These are phyloP conservation scores for Anthopleura xanthogrammica DNA, from an alignment of 92 coral and sea anemone genomes.

Conservation along the genomic window DNA sequence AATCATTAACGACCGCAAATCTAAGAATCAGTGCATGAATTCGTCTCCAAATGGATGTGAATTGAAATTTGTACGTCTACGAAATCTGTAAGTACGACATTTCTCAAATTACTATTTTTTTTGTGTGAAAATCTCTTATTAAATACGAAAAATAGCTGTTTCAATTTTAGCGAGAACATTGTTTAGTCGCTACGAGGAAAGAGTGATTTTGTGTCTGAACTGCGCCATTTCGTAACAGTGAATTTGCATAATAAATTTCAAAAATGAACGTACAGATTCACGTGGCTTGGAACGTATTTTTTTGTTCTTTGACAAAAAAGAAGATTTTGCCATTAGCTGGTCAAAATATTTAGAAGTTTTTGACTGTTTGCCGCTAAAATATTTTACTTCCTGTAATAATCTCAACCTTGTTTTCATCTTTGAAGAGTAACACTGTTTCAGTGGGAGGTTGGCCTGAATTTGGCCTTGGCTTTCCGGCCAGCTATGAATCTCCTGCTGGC, in stretches of 20 bases:
- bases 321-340: not conserved
- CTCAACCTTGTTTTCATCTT: not conserved
- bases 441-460: not conserved
- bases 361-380: not conserved
- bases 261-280: not conserved
- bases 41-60: not conserved
- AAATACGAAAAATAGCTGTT: not conserved
- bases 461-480: slow-evolving; percentile 1
- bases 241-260: not conserved
- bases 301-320: not conserved
- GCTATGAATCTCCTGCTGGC: too few species aligned
- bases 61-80: not conserved
- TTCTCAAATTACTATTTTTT: not conserved
- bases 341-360: not conserved
- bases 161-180: not conserved
- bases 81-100: not conserved
- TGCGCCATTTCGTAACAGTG: too few species aligned
- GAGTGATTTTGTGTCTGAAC: not conserved
- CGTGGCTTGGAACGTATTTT: not conserved
- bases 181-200: not conserved
- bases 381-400: not conserved
- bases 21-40: not conserved
- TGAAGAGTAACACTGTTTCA: not conserved
- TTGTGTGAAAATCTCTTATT: not conserved
- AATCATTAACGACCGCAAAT: not conserved